phyloP scores from a whole-genome alignment of 1,140 invertebrate genomes.

The Lineus longissimus region DNA sequence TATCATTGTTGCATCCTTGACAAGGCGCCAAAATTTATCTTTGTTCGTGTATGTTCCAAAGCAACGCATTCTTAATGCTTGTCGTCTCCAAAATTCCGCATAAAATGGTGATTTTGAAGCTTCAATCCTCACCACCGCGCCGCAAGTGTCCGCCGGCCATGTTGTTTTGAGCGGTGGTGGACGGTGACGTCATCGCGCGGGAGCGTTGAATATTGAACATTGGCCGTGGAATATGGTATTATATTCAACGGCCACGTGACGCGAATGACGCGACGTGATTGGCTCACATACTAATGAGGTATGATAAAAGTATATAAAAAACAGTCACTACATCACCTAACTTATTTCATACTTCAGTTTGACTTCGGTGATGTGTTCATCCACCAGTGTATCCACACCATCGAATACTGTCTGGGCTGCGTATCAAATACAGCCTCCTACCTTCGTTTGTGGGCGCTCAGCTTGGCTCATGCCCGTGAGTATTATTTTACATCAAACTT shows the following conservation, averaged over 20 bases:
- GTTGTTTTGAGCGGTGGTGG: no score
- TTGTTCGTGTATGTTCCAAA: neutral
- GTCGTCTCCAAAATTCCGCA: no score
- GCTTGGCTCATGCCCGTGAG: slow-evolving; percentile 91
- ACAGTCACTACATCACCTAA: no score
- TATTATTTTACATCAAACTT: slow-evolving; percentile 24
- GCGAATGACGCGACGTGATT: no score
- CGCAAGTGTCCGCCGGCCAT: no score
- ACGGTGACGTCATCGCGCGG: no score
- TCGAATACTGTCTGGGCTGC: slow-evolving; percentile 94
- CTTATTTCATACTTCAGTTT: slow-evolving; percentile 64
- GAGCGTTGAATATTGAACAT: no score
- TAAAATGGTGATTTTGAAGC: neutral
- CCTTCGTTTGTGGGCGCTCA: slow-evolving; percentile 91
- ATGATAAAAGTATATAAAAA: no score
- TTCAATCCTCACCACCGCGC: no score
- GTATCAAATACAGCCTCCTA: slow-evolving; percentile 97
- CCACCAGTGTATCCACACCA: slow-evolving; percentile 93
- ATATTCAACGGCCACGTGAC: no score
- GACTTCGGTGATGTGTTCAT: slow-evolving; percentile 86
- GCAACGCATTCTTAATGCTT: neutral
- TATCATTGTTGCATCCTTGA: neutral
- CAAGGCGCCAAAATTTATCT: neutral
- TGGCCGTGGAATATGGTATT: no score
- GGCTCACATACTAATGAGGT: no score